Conservation (phyloP, 2,797 vertebrate species). For the Tiaroga cobitis region DNA sequence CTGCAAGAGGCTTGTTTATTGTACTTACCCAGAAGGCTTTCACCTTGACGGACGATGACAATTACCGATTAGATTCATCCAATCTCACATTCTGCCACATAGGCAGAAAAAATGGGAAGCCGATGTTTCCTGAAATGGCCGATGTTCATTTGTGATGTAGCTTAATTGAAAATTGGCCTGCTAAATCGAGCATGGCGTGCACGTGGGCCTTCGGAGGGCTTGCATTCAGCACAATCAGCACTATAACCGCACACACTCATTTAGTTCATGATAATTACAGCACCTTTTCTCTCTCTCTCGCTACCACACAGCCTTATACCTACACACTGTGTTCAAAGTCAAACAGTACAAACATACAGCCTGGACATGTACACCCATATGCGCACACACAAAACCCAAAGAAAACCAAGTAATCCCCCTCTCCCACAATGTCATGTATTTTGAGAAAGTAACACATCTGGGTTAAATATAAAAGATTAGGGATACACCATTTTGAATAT, state of each 20-base stretch:
- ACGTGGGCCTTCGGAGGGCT: slow-evolving; percentile 34
- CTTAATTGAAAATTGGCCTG: slow-evolving; percentile 55
- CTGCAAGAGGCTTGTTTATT: slow-evolving; percentile 15
- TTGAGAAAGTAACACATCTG: not conserved
- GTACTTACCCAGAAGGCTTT: slow-evolving; percentile 29
- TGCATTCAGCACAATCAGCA: slow-evolving; percentile 51
- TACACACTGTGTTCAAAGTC: slow-evolving; percentile 20
- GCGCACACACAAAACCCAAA: not conserved
- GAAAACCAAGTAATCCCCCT: not conserved
- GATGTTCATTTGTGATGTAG: slow-evolving; percentile 38
- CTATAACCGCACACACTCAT: slow-evolving; percentile 26
- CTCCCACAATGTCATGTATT: not conserved
- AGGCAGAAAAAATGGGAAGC: slow-evolving; percentile 32
- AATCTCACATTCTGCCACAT: slow-evolving; percentile 35
- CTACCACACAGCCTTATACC: not conserved
- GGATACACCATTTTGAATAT: not conserved
- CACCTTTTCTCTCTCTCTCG: slow-evolving; percentile 10
- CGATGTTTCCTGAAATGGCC: slow-evolving; percentile 37
- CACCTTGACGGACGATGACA: slow-evolving; percentile 51
- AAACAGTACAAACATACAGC: slow-evolving; percentile 9
- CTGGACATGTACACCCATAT: not conserved
- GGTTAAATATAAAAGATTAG: not conserved
- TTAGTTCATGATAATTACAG: slow-evolving; percentile 32
- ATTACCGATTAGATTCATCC: slow-evolving; percentile 32
- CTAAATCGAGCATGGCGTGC: slow-evolving; percentile 44